Percentiles rank a stretch among this genome's conserved stretches.
These are phyloP conservation scores for Salvelinus sp. DNA, from an alignment of 2,113 vertebrate genomes.

Conservation along the genomic window DNA sequence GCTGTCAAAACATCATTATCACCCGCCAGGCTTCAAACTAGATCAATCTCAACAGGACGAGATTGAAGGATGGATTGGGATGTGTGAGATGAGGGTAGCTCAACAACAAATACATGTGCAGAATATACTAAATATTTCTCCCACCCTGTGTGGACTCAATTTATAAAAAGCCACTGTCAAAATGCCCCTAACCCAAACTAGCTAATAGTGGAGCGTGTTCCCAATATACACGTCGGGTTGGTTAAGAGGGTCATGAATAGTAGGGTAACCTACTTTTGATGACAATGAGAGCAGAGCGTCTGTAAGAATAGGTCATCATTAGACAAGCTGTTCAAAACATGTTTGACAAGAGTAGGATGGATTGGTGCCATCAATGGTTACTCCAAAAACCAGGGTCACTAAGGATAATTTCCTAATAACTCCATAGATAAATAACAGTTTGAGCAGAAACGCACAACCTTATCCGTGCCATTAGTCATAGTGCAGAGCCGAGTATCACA, in stretches of 20 bases:
- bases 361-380: no score
- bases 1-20: slow-evolving; percentile 18
- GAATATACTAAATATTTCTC: slow-evolving; percentile 17
- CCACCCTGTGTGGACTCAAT: slow-evolving; percentile 23
- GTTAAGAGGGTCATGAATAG: slow-evolving; percentile 36
- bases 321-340: not conserved
- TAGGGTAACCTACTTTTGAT: slow-evolving; percentile 49
- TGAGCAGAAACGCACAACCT: no score
- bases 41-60: not conserved
- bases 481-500: no score
- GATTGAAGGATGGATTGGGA: not conserved
- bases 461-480: no score
- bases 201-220: slow-evolving; percentile 33
- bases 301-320: slow-evolving; percentile 11
- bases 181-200: slow-evolving; percentile 10
- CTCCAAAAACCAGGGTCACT: no score
- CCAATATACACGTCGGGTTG: slow-evolving; percentile 22
- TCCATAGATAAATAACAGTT: no score
- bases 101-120: not conserved
- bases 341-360: not conserved
- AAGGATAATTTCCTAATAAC: no score
- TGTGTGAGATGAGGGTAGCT: not conserved
- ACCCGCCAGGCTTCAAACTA: slow-evolving; percentile 29
- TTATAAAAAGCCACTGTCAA: slow-evolving; percentile 30
- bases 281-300: slow-evolving; percentile 18